Evolutionary conservation across 2,797 vertebrate genomes (phyloP).

Genomic region (Margarornis squamiger): DNA sequence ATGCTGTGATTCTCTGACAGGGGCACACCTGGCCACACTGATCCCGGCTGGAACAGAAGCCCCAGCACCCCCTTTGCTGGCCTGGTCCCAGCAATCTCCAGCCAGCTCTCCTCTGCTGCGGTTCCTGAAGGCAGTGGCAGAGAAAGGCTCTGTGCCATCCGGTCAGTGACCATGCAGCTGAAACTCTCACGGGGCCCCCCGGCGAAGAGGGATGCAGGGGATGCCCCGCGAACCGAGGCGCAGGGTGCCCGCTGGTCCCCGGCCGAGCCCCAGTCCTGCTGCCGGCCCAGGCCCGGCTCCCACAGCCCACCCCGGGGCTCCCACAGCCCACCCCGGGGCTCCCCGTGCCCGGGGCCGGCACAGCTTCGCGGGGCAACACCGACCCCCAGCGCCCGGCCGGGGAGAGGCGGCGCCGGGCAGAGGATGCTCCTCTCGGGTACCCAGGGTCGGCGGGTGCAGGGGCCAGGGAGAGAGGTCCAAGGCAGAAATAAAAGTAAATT

Average conservation of each 20-base stretch:
- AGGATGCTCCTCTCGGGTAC: background rate
- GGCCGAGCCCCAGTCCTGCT: rapidly evolving
- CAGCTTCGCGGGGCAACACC: background rate
- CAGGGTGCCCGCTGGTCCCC: rapidly evolving
- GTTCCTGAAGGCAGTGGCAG: rapidly evolving
- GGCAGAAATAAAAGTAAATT: background rate
- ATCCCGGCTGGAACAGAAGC: rapidly evolving
- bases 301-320: too few relatives aligned
- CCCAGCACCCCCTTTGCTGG: rapidly evolving
- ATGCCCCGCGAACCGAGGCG: rapidly evolving
- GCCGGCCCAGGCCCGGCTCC: too few relatives aligned
- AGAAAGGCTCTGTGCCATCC: background rate
- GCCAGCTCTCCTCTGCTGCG: background rate
- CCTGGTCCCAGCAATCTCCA: background rate
- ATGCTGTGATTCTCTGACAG: background rate
- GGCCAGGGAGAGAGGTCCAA: rapidly evolving
- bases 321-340: background rate
- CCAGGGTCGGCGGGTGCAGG: background rate
- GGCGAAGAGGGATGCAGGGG: rapidly evolving
- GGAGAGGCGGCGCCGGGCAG: background rate
- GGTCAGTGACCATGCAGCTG: rapidly evolving
- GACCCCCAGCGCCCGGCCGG: background rate
- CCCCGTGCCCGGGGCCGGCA: too few relatives aligned
- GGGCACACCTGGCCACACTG: rapidly evolving
- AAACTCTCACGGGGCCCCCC: background rate